Evolutionary conservation across 53 echinoderm and acorn worm genomes (phyloP).

Genomic region (Arbacia lixula): DNA sequence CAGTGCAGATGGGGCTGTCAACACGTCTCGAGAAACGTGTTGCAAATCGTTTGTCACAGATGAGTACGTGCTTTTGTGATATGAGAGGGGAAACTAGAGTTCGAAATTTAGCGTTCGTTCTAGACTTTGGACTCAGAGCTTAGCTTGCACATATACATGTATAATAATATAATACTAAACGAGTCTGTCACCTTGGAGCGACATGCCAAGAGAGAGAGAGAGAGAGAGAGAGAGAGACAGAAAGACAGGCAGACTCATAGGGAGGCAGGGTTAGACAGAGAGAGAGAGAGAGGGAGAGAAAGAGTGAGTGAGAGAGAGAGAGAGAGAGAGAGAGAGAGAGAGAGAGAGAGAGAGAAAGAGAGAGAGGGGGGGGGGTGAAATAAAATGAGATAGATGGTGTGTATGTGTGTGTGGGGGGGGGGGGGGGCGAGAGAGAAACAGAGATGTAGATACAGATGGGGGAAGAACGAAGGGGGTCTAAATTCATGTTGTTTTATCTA

Average conservation of each 20-base stretch:
- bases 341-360: not conserved
- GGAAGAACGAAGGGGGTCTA: no score
- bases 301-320: not conserved
- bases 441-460: not conserved
- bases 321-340: not conserved
- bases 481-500: no score
- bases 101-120: no score
- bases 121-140: no score
- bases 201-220: conserved; percentile 11
- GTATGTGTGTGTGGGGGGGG: not conserved
- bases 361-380: not conserved
- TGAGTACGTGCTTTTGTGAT: no score
- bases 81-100: no score
- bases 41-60: no score
- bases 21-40: no score
- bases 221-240: not conserved
- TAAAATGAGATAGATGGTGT: not conserved
- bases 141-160: no score
- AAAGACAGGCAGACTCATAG: not conserved
- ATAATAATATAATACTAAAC: no score
- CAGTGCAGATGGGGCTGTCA: no score
- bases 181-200: no score
- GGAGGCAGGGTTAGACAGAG: not conserved
- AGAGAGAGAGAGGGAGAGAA: not conserved
- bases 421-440: not conserved